Base-by-base conservation (phyloP, 2,113 vertebrate genomes). In the Agapornis roseicollis region DNA sequence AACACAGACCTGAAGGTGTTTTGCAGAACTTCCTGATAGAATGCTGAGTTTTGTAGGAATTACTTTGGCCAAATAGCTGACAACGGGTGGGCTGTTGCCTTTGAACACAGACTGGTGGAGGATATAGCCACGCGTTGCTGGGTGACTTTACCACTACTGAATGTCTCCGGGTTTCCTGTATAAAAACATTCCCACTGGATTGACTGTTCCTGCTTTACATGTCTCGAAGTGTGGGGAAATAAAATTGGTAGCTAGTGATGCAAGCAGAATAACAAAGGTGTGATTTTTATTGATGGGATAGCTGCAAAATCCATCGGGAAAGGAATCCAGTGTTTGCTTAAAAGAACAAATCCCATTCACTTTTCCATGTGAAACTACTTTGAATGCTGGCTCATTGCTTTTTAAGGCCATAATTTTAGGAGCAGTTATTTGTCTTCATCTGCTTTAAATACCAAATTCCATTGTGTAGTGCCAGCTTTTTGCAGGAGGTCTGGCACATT, bases 131-230 rank as follows among this genome's bases (percentile, higher is more conserved):
- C 2, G 19, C n/a, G 2, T 22, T 16, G 27, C 46, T 17, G 9
- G 46, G 3, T 29, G 37, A 25, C 20, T 31, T 24, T 5, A 6
- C 37, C 37, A 35, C 35, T 49, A 3, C 41, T 29, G 29, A 37
- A 6, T 11, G 39, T 33, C 2, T 7, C 10, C 23, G 9, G 53
- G 10, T 9, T 63, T 41, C 39, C 65, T 9, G 1, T 39, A 17
- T 33, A n/a, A 17, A 42, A 24, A n/a, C 0, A 0, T 2, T 60
- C 9, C 52, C 15, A 0, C 17, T 0, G 12, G 37, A 7, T 7
- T 24, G 41, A 0, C 12, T 41, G 0, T 47, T 61, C 42, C 39
- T 71, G 56, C 46, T 50, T 28, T 20, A 1, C 1, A 0, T 3
- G 14, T 20, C 6, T 17, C 18, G 5, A 1, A 14, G 53, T 4